Percentiles rank a stretch among this genome's conserved stretches.
These are phyloP conservation scores for Glossosoma conforme DNA, from an alignment of 1,140 invertebrate genomes.

Conservation along the genomic window DNA sequence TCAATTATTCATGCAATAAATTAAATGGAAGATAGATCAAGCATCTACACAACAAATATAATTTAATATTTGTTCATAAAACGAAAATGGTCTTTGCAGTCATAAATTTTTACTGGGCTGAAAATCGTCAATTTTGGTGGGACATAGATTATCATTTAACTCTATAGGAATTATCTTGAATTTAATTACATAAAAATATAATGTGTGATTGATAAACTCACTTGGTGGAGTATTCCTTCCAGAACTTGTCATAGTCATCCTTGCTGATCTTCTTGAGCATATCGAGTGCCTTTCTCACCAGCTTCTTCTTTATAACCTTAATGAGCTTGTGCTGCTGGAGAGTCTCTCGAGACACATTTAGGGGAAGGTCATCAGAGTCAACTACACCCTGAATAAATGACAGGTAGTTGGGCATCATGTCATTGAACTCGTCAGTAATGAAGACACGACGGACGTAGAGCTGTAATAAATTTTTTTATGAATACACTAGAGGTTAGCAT, in stretches of 20 bases:
- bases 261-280: constrained; percentile 97
- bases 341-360: constrained; percentile 97
- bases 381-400: constrained; percentile 94
- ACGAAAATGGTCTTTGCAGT: too few relatives aligned
- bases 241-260: constrained; percentile 91
- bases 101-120: too few relatives aligned
- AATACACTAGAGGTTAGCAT: too few relatives aligned
- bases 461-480: too few relatives aligned
- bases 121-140: too few relatives aligned
- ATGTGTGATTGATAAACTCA: constrained; percentile 44
- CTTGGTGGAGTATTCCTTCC: constrained; percentile 99
- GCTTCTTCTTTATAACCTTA: constrained; percentile 98
- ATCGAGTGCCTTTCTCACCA: constrained; percentile 94
- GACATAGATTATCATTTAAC: not conserved
- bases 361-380: constrained; percentile 97
- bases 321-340: constrained; percentile 98
- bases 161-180: not conserved
- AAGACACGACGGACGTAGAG: constrained; percentile 96
- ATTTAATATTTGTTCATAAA: too few relatives aligned
- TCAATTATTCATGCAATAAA: too few relatives aligned
- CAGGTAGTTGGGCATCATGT: constrained; percentile 98
- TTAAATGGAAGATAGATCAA: too few relatives aligned
- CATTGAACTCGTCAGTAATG: constrained; percentile 99
- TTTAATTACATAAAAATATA: not conserved
- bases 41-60: too few relatives aligned